Percentiles rank a stretch among this genome's conserved stretches.
Evolutionary conservation across 2,888 invertebrate genomes (phyloP).

Genomic region (Imbricaverruca yamaguchii): DNA sequence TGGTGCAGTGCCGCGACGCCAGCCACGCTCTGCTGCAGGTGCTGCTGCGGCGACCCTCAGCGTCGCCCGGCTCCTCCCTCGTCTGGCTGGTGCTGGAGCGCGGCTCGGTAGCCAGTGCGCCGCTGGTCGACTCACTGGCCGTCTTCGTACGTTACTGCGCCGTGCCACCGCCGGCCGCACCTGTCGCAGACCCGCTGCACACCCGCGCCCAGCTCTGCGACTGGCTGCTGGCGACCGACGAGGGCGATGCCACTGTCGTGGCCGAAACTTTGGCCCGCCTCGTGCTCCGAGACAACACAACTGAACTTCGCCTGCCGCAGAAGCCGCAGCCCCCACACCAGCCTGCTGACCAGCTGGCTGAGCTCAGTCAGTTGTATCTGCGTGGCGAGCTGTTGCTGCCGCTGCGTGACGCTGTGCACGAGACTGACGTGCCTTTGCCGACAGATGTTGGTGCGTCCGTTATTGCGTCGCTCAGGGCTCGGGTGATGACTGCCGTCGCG

Average conservation of each 20-base stretch:
- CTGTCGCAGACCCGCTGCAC: neutral
- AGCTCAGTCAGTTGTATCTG: neutral
- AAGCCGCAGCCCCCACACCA: too few species aligned
- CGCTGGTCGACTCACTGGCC: neutral
- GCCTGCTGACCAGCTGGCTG: neutral
- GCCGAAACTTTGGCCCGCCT: slow-evolving; percentile 5
- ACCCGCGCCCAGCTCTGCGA: neutral
- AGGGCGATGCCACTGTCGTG: neutral
- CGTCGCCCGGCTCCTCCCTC: neutral
- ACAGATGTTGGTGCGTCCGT: neutral
- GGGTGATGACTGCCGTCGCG: neutral
- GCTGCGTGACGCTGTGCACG: neutral
- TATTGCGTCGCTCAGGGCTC: neutral
- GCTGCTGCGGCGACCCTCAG: neutral
- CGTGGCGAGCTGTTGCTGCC: neutral
- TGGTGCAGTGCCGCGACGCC: neutral
- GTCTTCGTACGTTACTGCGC: neutral
- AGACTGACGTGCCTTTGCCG: too few species aligned
- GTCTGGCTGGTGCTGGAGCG: neutral
- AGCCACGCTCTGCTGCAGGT: neutral
- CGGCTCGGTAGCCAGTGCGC: neutral
- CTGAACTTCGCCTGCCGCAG: neutral
- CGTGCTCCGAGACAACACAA: neutral
- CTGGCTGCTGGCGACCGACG: neutral
- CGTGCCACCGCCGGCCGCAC: neutral